Base-by-base conservation (phyloP, 2,797 vertebrate species). In the Syngnathus rostellatus region DNA sequence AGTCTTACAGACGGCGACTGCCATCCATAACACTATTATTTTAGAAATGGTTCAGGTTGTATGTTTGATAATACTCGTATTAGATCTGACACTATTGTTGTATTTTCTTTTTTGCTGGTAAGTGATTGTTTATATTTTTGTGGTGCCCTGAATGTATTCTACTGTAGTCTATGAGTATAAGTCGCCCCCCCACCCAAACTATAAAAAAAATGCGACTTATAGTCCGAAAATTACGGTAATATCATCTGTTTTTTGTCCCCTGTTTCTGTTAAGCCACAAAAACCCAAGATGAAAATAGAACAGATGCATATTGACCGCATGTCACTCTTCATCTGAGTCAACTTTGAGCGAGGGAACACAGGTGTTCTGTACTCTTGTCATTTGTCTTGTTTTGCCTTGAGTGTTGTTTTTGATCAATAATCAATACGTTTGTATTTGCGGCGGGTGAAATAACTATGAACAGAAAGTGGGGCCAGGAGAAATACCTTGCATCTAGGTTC, bases 301-400 rank as follows among this genome's bases (percentile, higher is more conserved):
- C n/a, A 16, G 21, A 62, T 25, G 41, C 12, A 23, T 62, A 62
- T 62, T 62, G 60, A 45, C 21, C 41, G 31, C 41, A 31, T 3
- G 40, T 25, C 60, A 62, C 40, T 21, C 41, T 62, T 45, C 40
- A 62, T 62, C 41, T 8, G 60, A 23, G 14, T 62, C 41, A 45
- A 38, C 6, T 45, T 62, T 45, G 21, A 45, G 11, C 12, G 6
- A 17, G 41, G 25, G n/a, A 45, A 16, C 40, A 43, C 4, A 11
- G 60, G 4, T 62, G 8, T 43, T 11, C 40, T 43, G 39, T 16
- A 2, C n/a, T 19, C 9, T 59, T 38, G 40, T 43, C 40, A 62
- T 62, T 43, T 45, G 60, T 62, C 60, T 45, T 62, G 60, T 43
- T 62, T 62, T 62, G n/a, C 23, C 60, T 25, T 16, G 6, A 62